Base-by-base conservation (phyloP, 2,797 vertebrate genomes). In the Hybognathus amarus region DNA sequence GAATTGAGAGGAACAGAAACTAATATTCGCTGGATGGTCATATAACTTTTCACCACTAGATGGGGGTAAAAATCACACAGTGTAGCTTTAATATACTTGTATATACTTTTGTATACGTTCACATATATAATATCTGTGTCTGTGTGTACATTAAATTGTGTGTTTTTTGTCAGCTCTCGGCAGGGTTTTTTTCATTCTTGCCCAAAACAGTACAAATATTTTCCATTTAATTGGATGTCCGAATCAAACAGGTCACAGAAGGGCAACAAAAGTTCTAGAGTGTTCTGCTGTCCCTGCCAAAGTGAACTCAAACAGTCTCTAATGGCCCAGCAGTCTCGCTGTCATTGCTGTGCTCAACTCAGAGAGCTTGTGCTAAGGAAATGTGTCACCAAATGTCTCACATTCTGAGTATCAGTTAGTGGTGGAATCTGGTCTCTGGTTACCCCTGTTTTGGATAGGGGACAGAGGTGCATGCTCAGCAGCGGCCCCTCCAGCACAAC, bases 341-440 rank as follows among this genome's bases (percentile, higher is more conserved):
- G 40, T 64, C 68, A 56, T 64, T 27, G 68, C 30, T 30, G 63
- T 30, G 30, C 40, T 50, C 56, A 75, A 13, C 59, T 52, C 20
- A 45, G 85, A 87, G 84, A 88, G 85, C 40, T 83, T 81, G 86
- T 82, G 71, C 75, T 81, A 68, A 83, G 77, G 87, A 89, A 89
- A 90, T 83, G 79, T 87, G 76, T 82, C 85, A 80, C 88, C 24
- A 85, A 89, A 87, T 88, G 86, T 91, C 91, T 88, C 75, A 66
- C 87, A 91, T 93, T 90, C 64, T 85, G 84, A 20, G 75, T 73
- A 90, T 89, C 88, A 77, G 80, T 80, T 86, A 75, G 88, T 8
- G 80, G 83, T 61, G 83, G 77, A 82, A 81, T 61, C 30, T 24
- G 86, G 87, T 89, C 69, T 90, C 91, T 76, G 84, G 86, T 92